Percentiles rank a stretch among this genome's conserved stretches.
These are phyloP conservation scores for Quadroppia sp. DNA, from an alignment of 2,888 invertebrate genomes.

Conservation along the genomic window DNA sequence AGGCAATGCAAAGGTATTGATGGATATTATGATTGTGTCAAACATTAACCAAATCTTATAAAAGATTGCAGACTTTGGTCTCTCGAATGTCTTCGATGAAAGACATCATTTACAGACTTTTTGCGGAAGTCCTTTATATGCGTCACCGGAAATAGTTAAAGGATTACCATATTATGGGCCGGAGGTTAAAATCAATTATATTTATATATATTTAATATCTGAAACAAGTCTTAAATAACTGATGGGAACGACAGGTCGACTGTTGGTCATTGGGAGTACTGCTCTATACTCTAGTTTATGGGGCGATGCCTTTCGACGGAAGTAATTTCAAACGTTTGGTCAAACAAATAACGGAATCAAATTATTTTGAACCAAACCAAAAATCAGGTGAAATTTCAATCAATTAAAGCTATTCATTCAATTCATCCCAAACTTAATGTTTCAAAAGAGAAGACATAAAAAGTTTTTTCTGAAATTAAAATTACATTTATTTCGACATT, in stretches of 20 bases:
- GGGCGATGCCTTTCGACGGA: constrained; percentile 98
- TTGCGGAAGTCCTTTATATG: constrained; percentile 93
- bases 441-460: too few species aligned
- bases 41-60: constrained; percentile 9
- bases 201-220: constrained; percentile 50
- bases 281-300: constrained; percentile 95
- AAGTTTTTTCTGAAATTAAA: too few species aligned
- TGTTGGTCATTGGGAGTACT: constrained; percentile 89
- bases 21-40: constrained; percentile 35
- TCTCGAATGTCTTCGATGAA: constrained; percentile 93
- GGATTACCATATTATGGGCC: constrained; percentile 95
- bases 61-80: constrained; percentile 95
- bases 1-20: constrained; percentile 82
- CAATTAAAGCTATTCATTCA: too few species aligned
- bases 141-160: constrained; percentile 95
- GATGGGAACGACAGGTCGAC: constrained; percentile 54
- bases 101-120: constrained; percentile 80
- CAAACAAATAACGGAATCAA: constrained; percentile 92
- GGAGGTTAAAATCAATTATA: constrained; percentile 62
- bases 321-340: constrained; percentile 95
- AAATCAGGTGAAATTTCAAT: constrained; percentile 69
- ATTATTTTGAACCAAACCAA: constrained; percentile 92
- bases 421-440: too few species aligned
- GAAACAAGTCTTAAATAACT: not conserved
- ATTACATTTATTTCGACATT: too few species aligned